A percentile compares a stretch with the other conserved stretches of the same genome.
Conservation (phyloP, 1,140 invertebrate species). For the Drosophila kurseongensis region DNA sequence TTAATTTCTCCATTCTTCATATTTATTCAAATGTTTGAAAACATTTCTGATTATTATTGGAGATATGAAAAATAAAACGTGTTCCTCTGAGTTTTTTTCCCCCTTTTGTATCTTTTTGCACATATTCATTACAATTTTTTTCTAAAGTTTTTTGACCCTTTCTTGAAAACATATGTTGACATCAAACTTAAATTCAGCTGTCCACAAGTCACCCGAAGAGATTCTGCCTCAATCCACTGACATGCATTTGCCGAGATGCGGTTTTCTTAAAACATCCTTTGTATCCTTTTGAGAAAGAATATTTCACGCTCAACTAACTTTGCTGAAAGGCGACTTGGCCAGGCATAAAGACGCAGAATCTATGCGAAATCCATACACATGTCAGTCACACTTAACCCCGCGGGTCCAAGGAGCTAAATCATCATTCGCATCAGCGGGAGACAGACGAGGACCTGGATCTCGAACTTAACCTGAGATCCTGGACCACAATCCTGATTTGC, state of each 20-base stretch:
- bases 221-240: not conserved
- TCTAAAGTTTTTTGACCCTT: not conserved
- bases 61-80: not conserved
- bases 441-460: constrained; percentile 18
- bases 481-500: constrained; percentile 68
- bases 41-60: too few species aligned
- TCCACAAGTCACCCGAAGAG: not conserved
- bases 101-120: too few species aligned
- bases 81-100: too few species aligned
- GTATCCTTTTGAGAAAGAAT: constrained; percentile 45
- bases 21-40: too few species aligned
- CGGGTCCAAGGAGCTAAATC: constrained; percentile 35
- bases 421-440: constrained; percentile 15
- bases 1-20: too few species aligned
- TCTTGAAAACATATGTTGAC: not conserved
- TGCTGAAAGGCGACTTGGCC: constrained; percentile 52
- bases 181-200: constrained; percentile 20
- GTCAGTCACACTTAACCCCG: constrained; percentile 79
- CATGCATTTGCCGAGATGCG: not conserved
- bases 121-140: not conserved
- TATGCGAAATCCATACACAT: constrained; percentile 74
- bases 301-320: constrained; percentile 75
- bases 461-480: constrained; percentile 14
- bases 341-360: constrained; percentile 43
- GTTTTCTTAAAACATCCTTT: constrained; percentile 8